A percentile compares a stretch with the other conserved stretches of the same genome.
Conservation (phyloP, 2,888 invertebrate genomes). For the Periphyllus acericola region DNA sequence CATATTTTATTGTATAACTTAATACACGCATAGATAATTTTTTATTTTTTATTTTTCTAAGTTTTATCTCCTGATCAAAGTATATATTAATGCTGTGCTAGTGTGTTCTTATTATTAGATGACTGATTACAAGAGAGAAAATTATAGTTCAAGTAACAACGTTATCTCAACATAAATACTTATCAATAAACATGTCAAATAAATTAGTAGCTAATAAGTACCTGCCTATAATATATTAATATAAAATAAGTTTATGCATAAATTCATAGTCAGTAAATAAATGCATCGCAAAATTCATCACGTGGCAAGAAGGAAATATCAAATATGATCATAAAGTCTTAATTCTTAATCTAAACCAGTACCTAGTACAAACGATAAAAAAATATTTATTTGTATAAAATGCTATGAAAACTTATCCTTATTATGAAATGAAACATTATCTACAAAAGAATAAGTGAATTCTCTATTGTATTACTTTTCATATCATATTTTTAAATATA, state of each 20-base stretch:
- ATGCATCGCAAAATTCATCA: not conserved
- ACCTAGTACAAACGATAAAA: not conserved
- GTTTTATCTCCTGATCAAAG: not conserved
- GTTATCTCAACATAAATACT: constrained; percentile 1
- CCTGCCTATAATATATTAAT: too few species aligned
- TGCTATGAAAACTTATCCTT: not conserved
- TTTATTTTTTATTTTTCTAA: constrained; percentile 8
- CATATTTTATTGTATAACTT: constrained; percentile 21
- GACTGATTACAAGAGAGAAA: not conserved
- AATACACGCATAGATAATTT: constrained; percentile 5
- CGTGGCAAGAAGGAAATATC: too few species aligned
- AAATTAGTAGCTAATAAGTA: not conserved
- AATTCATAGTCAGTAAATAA: too few species aligned
- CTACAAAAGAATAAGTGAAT: too few species aligned
- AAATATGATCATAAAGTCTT: too few species aligned
- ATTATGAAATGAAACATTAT: not conserved
- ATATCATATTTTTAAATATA: too few species aligned
- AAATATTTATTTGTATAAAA: not conserved
- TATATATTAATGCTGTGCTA: not conserved
- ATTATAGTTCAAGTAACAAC: constrained; percentile 11
- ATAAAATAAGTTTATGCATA: not conserved
- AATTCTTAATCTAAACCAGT: too few species aligned
- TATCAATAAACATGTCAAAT: not conserved
- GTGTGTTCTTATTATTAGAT: constrained; percentile 25
- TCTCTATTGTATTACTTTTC: too few species aligned